phyloP scores from a whole-genome alignment of 1,140 invertebrate species.

The Rhizoglyphus robini region DNA sequence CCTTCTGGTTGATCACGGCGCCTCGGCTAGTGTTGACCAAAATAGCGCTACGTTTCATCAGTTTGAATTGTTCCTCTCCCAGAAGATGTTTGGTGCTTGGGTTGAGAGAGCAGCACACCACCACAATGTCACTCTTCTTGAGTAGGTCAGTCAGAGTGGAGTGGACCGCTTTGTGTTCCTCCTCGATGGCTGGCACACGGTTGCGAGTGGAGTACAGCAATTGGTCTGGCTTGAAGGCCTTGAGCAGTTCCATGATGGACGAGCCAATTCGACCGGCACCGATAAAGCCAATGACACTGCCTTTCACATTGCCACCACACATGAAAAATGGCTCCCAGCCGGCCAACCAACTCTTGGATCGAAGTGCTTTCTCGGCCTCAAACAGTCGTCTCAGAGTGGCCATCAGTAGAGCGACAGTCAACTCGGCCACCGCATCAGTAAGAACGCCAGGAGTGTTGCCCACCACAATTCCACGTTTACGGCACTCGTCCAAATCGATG shows the following conservation, averaged over 20 bases:
- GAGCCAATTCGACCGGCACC: conserved; percentile 38
- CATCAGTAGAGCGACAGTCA: conserved; percentile 62
- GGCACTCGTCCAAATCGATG: conserved; percentile 42
- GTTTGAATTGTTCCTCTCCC: conserved; percentile 51
- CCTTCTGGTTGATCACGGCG: conserved; percentile 59
- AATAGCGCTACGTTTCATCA: conserved; percentile 71
- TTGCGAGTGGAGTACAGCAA: conserved; percentile 31
- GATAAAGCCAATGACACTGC: conserved; percentile 65
- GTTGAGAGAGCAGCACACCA: conserved; percentile 54
- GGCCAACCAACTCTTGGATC: conserved; percentile 39
- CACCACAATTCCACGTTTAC: conserved; percentile 43
- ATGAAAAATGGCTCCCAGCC: conserved; percentile 72
- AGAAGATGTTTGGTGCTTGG: conserved; percentile 62
- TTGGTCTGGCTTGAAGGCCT: conserved; percentile 28
- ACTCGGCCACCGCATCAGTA: conserved; percentile 78
- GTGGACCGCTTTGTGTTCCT: conserved; percentile 45
- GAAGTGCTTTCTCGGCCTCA: conserved; percentile 59
- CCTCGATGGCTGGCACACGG: conserved; percentile 28
- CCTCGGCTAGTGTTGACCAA: conserved; percentile 62
- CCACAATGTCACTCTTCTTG: conserved; percentile 60
- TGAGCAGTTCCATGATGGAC: conserved; percentile 34
- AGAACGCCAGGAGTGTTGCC: conserved; percentile 85
- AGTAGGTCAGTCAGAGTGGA: conserved; percentile 59
- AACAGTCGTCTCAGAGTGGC: conserved; percentile 63
- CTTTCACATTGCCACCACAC: conserved; percentile 64